phyloP scores from a whole-genome alignment of 2,888 invertebrate genomes.

The Druceiella hillmani region DNA sequence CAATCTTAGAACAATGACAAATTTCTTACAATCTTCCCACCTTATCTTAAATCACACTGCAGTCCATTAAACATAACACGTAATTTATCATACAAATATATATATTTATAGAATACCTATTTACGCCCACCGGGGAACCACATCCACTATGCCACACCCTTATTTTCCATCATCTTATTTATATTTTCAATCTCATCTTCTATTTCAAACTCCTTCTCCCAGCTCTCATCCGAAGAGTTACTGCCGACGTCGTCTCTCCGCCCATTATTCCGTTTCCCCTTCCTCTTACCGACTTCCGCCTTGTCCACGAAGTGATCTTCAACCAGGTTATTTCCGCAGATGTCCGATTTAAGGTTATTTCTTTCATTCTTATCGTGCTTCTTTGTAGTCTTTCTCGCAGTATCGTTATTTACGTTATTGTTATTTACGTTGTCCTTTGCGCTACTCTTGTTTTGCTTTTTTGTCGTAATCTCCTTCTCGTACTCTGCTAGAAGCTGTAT shows the following conservation, averaged over 20 bases:
- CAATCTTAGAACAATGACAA: no score
- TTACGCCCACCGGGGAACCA: no score
- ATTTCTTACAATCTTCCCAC: no score
- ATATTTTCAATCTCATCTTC: slow-evolving; percentile 35
- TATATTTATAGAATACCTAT: no score
- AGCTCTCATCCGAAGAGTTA: slow-evolving; percentile 52
- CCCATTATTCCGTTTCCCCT: slow-evolving; percentile 20
- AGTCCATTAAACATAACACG: no score
- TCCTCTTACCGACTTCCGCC: slow-evolving; percentile 16
- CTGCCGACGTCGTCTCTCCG: slow-evolving; percentile 45
- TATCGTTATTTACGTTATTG: slow-evolving; percentile 34
- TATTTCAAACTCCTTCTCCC: slow-evolving; percentile 58
- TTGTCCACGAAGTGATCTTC: slow-evolving; percentile 51
- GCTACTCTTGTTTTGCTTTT: slow-evolving; percentile 36
- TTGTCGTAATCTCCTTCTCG: slow-evolving; percentile 55
- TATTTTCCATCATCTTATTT: no score
- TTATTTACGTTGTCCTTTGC: slow-evolving; percentile 34
- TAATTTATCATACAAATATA: no score
- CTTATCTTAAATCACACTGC: no score
- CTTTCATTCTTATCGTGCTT: slow-evolving; percentile 27
- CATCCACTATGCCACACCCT: no score
- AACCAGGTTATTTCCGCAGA: slow-evolving; percentile 45
- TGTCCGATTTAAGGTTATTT: slow-evolving; percentile 37
- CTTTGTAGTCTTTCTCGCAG: slow-evolving; percentile 21
- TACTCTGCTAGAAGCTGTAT: slow-evolving; percentile 61